Base-by-base conservation (phyloP, 2,113 vertebrate species). In the Chloebia gouldiae region DNA sequence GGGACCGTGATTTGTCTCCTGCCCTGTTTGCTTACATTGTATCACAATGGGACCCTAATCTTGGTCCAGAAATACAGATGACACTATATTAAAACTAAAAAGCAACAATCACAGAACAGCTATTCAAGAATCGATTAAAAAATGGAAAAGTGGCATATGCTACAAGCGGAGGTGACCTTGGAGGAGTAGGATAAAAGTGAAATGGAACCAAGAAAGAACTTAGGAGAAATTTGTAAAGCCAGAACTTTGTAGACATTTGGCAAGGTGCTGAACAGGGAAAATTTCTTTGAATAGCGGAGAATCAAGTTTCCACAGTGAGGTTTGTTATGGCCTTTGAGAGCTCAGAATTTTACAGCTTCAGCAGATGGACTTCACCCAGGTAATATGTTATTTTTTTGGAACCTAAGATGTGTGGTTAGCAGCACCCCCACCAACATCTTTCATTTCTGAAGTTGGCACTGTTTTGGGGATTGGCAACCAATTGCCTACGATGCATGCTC, bases 281-380 rank as follows among this genome's bases (percentile, higher is more conserved):
- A 90, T 90, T 90, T 96, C 90, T 92, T 86, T 81, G 88, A 97
- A 90, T 72, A 90, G 86, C 14, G 15, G 57, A 92, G 93, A 93
- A 90, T 94, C 86, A 93, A 96, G 79, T 97, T 96, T 96, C 96
- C 96, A 90, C 88, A 94, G 79, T 77, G 93, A 88, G 86, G 92
- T 96, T 94, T 97, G 93, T 95, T 95, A 92, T 76, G 88, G 90
- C 72, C 90, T 94, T 94, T 89, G 92, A 93, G 86, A 86, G 57
- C 86, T 93, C 86, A 60, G 90, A 92, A 95, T 92, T 97, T 96
- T 96, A 96, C 94, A 96, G 88, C 80, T 96, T 97, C 92, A 97
- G 93, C 96, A 97, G 92, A 97, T 96, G 95, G 95, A 92, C 90
- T 90, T 97, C 86, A 4, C 96, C 95, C 95, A 97, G 96, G 95